Evolutionary conservation across 2,888 invertebrate species (phyloP).

Genomic region (Allygus modestus): DNA sequence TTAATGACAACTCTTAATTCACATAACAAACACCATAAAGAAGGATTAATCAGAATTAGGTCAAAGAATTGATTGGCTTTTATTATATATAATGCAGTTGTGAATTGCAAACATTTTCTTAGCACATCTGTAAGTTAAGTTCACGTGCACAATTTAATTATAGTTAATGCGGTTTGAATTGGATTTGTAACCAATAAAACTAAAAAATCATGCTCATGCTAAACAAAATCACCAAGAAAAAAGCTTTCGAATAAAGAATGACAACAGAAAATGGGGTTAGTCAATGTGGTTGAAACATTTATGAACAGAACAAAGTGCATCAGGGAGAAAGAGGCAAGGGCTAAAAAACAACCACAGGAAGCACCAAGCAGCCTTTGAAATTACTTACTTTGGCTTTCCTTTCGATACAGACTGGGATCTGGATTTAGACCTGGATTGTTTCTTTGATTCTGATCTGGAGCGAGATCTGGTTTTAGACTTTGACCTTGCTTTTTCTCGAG

Average conservation of each 20-base stretch:
- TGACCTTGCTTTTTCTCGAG: slow-evolving; percentile 81
- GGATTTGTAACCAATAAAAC: slow-evolving; percentile 75
- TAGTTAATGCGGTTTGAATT: neutral
- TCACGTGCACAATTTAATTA: no score
- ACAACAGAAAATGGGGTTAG: slow-evolving; percentile 72
- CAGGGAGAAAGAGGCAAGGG: neutral
- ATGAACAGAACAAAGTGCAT: neutral
- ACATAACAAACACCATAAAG: no score
- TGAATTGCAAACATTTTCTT: no score
- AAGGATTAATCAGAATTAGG: no score
- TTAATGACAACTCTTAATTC: no score
- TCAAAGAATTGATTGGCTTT: no score
- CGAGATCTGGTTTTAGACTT: slow-evolving; percentile 80
- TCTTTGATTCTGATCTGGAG: slow-evolving; percentile 78
- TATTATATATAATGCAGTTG: no score
- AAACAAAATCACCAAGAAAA: slow-evolving; percentile 70
- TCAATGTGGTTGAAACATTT: neutral
- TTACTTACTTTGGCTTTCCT: slow-evolving; percentile 75
- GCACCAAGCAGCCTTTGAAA: neutral
- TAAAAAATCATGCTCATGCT: slow-evolving; percentile 73
- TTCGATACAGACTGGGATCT: slow-evolving; percentile 75
- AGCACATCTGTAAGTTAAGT: no score
- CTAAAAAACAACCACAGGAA: neutral
- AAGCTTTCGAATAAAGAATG: slow-evolving; percentile 74
- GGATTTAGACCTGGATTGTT: slow-evolving; percentile 75